Base-by-base conservation (phyloP, 2,797 vertebrate species). In the Hippoglossus hippoglossus region DNA sequence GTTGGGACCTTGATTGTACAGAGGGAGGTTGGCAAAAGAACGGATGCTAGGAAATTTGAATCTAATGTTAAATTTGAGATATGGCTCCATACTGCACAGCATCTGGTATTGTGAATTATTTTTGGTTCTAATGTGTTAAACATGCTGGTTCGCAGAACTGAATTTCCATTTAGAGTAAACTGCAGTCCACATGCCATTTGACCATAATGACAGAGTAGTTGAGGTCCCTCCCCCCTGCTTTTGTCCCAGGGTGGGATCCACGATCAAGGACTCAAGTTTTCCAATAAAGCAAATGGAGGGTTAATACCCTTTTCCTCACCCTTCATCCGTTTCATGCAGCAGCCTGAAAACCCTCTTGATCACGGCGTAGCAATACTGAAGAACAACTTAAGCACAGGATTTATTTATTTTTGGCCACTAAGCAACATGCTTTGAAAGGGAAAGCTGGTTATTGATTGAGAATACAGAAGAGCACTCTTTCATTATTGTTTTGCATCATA, bases 141-240 rank as follows among this genome's bases (percentile, higher is more conserved):
- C 89, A 84, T 85, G 60, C 73, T 79, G 78, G 19, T 75, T 71
- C 70, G 63, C 81, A 55, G 71, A 76, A 63, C 46, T 59, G 59
- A 70, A 80, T 84, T 90, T 90, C 84, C 84, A 82, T 85, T 87
- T 78, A 65, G 84, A 80, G 74, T 68, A 78, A 83, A 84, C 80
- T 83, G 79, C 64, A 71, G 79, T 81, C 78, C 81, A 77, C 84
- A 84, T 87, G 73, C 78, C 49, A 41, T 78, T 87, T 75, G 63
- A 88, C 88, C 87, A 91, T 87, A 91, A 92, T 91, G 86, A 91
- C 81, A 87, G 83, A 83, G 72, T 77, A 71, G 71, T 62, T 49
- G 64, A 76, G 52, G 74, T 79, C 73, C 75, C 69, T 62, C 75
- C 85, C 62, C 51, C 51, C 57, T 49, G 18, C 82, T 80, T 77